Evolutionary conservation across 2,113 vertebrate species (phyloP), one percentile per base, ranked within the genome.

Genomic region (Falcunculus frontatus): DNA sequence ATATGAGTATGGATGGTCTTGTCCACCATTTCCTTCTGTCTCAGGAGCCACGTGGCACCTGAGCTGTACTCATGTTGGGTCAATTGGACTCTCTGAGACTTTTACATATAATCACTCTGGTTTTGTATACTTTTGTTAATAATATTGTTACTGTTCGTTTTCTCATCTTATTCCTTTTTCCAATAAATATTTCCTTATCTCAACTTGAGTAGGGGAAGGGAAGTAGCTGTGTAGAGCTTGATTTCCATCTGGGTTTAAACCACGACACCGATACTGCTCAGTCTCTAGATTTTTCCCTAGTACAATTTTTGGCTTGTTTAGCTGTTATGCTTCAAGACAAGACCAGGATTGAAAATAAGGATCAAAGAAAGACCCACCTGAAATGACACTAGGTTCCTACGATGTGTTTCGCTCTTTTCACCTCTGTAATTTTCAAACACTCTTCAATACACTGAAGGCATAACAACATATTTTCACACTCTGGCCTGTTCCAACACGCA

Each of bases 81-180:
- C 12, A 46, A 15, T 32, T 0, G 0, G 6, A 59, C 4, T 35
- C 62, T 17, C 10, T 39, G 16, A 50, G 7, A 7, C 42, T 44
- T 59, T 59, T 59, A 8, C 12, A 20, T 9, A 16, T 37, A 65
- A 16, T 52, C 41, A 50, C 4, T 23, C 33, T 52, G 3, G 0
- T 16, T 55, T n/a, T 74, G 13, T 46, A 29, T 16, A 10, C 16
- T 10, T 44, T 52, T 74, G 37, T 39, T n/a, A 59, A 29, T 59
- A 30, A 1, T 17, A 17, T 39, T 25, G 8, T 23, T 37, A 32
- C 8, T 65, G 15, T 37, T 37, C 0, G 0, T 44, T 73, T 82
- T 52, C 37, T 59, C 59, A 25, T 39, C 16, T 46, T 13, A 30
- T 46, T 59, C 10, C 6, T 44, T 4, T 39, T 59, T 46, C 33